These are phyloP conservation scores for Habroteleia sp. DNA, from an alignment of 2,888 invertebrate genomes.

Conservation along the genomic window DNA sequence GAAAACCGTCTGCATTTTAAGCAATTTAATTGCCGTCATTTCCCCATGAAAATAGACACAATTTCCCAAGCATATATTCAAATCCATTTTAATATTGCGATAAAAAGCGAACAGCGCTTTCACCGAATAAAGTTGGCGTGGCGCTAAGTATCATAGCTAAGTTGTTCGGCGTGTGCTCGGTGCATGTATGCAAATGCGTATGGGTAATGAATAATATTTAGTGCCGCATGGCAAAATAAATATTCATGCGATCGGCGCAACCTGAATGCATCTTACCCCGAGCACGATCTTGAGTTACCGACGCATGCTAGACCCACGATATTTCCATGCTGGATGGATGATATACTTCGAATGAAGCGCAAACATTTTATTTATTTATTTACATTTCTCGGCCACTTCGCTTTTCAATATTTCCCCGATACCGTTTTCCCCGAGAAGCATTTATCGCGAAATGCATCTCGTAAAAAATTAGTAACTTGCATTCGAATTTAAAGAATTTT, in stretches of 20 bases:
- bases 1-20: slow-evolving; percentile 1
- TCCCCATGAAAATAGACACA: slow-evolving; percentile 7
- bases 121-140: slow-evolving; percentile 38
- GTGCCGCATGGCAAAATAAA: slow-evolving; percentile 66
- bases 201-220: slow-evolving; percentile 71
- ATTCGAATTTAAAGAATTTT: too few species aligned
- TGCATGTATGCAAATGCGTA: slow-evolving; percentile 62
- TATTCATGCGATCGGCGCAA: slow-evolving; percentile 67
- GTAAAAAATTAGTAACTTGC: too few species aligned
- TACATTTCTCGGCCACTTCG: too few species aligned
- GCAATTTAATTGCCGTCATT: slow-evolving; percentile 2
- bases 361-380: slow-evolving; percentile 1
- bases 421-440: too few species aligned
- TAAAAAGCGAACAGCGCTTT: slow-evolving; percentile 37
- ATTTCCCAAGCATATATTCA: slow-evolving; percentile 10
- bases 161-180: slow-evolving; percentile 43
- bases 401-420: too few species aligned
- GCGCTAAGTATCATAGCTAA: slow-evolving; percentile 46
- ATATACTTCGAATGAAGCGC: slow-evolving; percentile 18
- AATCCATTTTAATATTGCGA: slow-evolving; percentile 27
- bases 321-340: slow-evolving; percentile 20
- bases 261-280: slow-evolving; percentile 48
- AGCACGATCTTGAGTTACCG: slow-evolving; percentile 52
- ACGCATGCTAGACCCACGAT: slow-evolving; percentile 23
- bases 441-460: too few species aligned